A percentile compares a stretch with the other conserved stretches of the same genome.
phyloP scores from a whole-genome alignment of 2,888 invertebrate genomes.

The Drosophila conformis region DNA sequence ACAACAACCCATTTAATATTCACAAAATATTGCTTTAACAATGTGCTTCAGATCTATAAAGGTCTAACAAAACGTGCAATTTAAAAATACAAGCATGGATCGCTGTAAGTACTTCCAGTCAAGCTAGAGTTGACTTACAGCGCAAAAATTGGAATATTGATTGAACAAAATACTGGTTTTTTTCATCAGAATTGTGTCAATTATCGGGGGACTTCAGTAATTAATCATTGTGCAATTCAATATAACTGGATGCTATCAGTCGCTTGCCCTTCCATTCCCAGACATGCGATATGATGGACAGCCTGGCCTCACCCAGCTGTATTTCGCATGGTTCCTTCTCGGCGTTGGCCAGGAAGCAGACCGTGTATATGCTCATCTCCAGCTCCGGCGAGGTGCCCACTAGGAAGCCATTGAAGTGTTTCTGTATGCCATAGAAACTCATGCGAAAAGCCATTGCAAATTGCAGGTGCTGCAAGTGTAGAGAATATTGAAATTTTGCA shows the following conservation, averaged over 20 bases:
- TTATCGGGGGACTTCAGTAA: neutral
- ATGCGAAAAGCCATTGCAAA: constrained; percentile 62
- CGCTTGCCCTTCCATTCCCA: constrained; percentile 78
- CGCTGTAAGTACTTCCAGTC: neutral
- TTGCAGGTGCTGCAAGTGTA: constrained; percentile 59
- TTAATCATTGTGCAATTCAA: constrained; percentile 39
- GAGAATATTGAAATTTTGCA: neutral
- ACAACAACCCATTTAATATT: constrained; percentile 1
- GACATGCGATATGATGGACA: constrained; percentile 68
- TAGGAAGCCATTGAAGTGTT: constrained; percentile 68
- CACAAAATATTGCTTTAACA: constrained; percentile 4
- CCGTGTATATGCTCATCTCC: constrained; percentile 79
- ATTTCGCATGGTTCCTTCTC: constrained; percentile 72
- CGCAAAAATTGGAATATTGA: neutral
- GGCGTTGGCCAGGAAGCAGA: constrained; percentile 73
- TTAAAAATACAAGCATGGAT: neutral
- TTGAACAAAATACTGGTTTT: neutral
- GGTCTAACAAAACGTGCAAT: neutral
- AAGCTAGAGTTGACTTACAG: neutral
- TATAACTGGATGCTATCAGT: constrained; percentile 73
- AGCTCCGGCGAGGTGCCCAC: constrained; percentile 81
- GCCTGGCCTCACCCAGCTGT: constrained; percentile 64
- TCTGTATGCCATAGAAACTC: constrained; percentile 66
- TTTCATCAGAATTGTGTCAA: neutral
- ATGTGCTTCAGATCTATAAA: constrained; percentile 17